phyloP scores from a whole-genome alignment of 2,888 invertebrate genomes.

The Spisula solida region DNA sequence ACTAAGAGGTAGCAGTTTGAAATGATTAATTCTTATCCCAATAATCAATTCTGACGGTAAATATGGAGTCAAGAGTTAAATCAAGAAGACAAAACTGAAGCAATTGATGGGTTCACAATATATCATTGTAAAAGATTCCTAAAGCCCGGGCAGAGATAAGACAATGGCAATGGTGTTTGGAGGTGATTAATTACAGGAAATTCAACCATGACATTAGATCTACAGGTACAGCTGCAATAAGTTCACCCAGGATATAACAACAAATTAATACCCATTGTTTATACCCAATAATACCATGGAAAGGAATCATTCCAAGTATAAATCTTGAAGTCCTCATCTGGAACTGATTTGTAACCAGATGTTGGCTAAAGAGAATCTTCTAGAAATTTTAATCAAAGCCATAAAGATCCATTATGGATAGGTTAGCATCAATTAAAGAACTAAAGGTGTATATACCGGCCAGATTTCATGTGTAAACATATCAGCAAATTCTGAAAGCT shows the following conservation, averaged over 20 bases:
- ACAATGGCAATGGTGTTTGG: too few species aligned
- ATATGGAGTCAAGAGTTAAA: too few species aligned
- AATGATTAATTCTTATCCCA: too few species aligned
- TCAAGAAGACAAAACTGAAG: too few species aligned
- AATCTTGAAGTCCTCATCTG: constrained; percentile 27
- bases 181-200: too few species aligned
- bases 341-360: constrained; percentile 39
- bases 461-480: constrained; percentile 51
- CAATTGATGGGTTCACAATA: too few species aligned
- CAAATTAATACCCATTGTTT: constrained; percentile 9
- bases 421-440: constrained; percentile 43
- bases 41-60: too few species aligned
- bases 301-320: not conserved
- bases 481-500: not conserved
- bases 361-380: not conserved
- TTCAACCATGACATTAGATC: too few species aligned
- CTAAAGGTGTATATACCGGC: constrained; percentile 29
- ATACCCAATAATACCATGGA: not conserved
- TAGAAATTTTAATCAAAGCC: constrained; percentile 50
- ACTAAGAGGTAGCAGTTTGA: too few species aligned
- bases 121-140: too few species aligned
- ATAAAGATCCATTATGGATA: constrained; percentile 49
- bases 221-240: not conserved
- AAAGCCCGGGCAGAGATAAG: too few species aligned
- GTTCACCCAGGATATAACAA: constrained; percentile 4